phyloP scores from a whole-genome alignment of 2,113 vertebrate genomes.

The Lates calcarifer region DNA sequence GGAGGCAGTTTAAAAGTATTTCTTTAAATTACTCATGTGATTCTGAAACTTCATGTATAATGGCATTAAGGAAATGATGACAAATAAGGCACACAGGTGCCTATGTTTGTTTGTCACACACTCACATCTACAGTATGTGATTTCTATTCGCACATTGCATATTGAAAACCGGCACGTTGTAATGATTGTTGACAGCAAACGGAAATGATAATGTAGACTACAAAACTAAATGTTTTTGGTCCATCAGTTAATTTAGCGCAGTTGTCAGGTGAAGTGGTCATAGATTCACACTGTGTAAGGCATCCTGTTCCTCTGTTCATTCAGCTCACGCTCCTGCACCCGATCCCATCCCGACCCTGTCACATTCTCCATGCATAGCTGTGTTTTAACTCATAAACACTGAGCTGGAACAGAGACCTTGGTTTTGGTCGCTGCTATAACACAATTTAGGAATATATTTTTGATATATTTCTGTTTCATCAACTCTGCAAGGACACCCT shows the following conservation, averaged over 20 bases:
- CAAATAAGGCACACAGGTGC: neutral
- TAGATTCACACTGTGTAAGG: neutral
- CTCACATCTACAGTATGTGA: neutral
- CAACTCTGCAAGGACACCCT: constrained; percentile 33
- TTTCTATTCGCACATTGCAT: neutral
- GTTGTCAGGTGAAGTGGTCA: neutral
- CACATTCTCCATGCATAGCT: constrained; percentile 33
- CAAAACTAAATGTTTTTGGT: neutral
- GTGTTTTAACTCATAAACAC: constrained; percentile 20
- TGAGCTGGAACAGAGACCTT: constrained; percentile 39
- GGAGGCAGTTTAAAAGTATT: neutral
- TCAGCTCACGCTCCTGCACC: neutral
- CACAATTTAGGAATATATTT: constrained; percentile 20
- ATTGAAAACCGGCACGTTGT: neutral
- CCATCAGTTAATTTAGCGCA: neutral
- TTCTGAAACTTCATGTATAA: neutral
- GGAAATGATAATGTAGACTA: neutral
- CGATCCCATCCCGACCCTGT: neutral
- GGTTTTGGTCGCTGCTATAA: constrained; percentile 25
- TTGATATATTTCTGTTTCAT: constrained; percentile 40
- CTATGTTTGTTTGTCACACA: neutral
- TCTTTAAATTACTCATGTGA: neutral
- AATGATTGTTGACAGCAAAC: neutral
- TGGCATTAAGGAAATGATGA: neutral
- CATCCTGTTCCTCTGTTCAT: neutral